Conservation (phyloP, 2,888 invertebrate genomes). For the Brachyopa scutellaris region DNA sequence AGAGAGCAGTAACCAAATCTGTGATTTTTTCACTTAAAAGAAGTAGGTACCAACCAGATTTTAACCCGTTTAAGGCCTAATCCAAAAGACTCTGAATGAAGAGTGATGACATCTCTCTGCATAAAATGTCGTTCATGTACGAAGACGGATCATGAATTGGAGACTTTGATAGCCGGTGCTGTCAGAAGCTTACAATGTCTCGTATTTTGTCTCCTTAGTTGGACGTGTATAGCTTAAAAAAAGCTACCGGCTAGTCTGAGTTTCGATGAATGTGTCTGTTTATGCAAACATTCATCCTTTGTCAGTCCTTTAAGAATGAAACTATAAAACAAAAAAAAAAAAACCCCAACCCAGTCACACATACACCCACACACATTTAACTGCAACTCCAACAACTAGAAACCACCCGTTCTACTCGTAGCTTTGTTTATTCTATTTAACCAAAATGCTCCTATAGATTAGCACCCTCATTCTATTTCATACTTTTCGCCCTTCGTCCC, state of each 20-base stretch:
- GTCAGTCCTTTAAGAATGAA: neutral
- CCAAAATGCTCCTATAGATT: constrained; percentile 50
- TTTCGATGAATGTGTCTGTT: neutral
- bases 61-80: no score
- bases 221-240: no score
- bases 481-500: neutral
- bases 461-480: constrained; percentile 52
- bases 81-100: no score
- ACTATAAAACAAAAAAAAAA: neutral
- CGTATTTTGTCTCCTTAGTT: no score
- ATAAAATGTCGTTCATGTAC: no score
- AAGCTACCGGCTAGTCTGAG: neutral
- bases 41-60: no score
- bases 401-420: constrained; percentile 15
- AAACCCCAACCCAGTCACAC: constrained; percentile 19
- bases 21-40: no score
- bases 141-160: no score
- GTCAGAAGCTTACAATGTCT: no score
- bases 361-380: neutral
- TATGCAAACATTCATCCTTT: neutral
- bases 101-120: no score
- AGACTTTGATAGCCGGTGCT: no score
- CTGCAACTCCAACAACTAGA: constrained; percentile 1
- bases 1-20: no score
- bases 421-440: constrained; percentile 36